These are phyloP conservation scores for Mastigias papua DNA, from an alignment of 30 jellyfish, hydroid and myxozoan genomes.

Conservation along the genomic window DNA sequence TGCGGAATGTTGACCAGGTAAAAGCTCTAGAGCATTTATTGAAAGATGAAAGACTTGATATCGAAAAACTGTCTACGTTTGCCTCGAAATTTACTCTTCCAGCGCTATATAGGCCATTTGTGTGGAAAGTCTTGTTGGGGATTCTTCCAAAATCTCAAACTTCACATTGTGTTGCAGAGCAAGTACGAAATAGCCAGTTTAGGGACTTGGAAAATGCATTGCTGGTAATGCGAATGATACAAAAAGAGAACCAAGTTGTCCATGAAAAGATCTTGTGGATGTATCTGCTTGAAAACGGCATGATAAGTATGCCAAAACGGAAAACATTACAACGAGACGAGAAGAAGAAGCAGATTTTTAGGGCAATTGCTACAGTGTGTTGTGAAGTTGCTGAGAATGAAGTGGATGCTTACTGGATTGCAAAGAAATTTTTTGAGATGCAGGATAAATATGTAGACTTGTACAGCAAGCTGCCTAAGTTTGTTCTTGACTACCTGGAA, in stretches of 20 bases:
- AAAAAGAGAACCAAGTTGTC: constrained; percentile 36
- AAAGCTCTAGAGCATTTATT: constrained; percentile 86
- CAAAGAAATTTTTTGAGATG: constrained; percentile 75
- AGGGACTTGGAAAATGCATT: constrained; percentile 79
- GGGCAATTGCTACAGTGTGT: constrained; percentile 84
- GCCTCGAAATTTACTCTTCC: constrained; percentile 88
- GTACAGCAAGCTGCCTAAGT: constrained; percentile 84
- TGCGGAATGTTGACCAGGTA: constrained; percentile 94
- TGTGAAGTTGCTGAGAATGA: constrained; percentile 82
- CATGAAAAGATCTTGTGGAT: constrained; percentile 78
- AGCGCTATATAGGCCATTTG: constrained; percentile 80
- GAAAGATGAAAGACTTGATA: constrained; percentile 82
- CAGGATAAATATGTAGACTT: constrained; percentile 79
- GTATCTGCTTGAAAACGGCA: constrained; percentile 89
- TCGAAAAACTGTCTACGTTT: constrained; percentile 78
- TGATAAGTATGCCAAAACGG: constrained; percentile 80
- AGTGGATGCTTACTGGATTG: constrained; percentile 89
- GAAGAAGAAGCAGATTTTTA: constrained; percentile 72
- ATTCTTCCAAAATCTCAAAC: constrained; percentile 75
- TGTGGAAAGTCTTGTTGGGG: constrained; percentile 90
- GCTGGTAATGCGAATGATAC: constrained; percentile 79
- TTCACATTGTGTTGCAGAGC: constrained; percentile 67
- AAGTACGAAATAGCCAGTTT: constrained; percentile 74
- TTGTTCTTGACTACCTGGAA: constrained; percentile 82
- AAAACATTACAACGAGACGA: constrained; percentile 78